Conservation (phyloP, 2,888 invertebrate genomes). For the Trypoxylon attenuatum region DNA sequence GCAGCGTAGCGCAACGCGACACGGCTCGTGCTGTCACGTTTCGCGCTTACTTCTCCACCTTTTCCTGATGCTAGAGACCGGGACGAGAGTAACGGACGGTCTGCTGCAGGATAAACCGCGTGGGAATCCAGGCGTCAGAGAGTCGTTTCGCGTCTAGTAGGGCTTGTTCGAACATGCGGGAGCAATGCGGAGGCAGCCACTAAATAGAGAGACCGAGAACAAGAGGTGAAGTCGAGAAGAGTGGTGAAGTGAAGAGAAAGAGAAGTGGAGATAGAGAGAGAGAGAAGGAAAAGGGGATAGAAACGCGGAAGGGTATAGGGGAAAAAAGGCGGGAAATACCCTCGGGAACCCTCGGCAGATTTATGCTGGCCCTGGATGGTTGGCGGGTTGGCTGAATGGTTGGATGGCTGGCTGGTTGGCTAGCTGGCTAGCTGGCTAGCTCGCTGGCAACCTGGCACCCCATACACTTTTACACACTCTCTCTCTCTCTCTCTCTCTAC, state of each 20-base stretch:
- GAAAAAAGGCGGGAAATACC: constrained; percentile 67
- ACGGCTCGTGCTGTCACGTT: too few relatives aligned
- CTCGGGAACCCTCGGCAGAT: constrained; percentile 72
- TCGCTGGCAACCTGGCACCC: constrained; percentile 43
- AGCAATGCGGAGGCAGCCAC: constrained; percentile 27
- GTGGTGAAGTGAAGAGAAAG: not conserved
- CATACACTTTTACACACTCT: constrained; percentile 27
- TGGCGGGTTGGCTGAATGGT: constrained; percentile 35
- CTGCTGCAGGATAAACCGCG: constrained; percentile 62
- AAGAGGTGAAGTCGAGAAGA: constrained; percentile 15
- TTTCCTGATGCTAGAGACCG: too few relatives aligned
- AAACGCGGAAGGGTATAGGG: constrained; percentile 34
- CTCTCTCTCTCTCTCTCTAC: constrained; percentile 10
- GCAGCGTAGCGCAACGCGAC: too few relatives aligned
- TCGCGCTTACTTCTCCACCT: too few relatives aligned
- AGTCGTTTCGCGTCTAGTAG: constrained; percentile 68
- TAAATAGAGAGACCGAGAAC: constrained; percentile 13
- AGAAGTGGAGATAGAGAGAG: constrained; percentile 24
- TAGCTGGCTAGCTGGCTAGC: not conserved
- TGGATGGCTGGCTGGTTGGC: not conserved
- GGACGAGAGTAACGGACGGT: too few relatives aligned
- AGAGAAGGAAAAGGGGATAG: constrained; percentile 31
- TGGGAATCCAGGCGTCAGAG: constrained; percentile 69
- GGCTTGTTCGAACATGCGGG: constrained; percentile 18
- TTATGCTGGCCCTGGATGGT: constrained; percentile 66